A percentile compares a stretch with the other conserved stretches of the same genome.
Evolutionary conservation across 2,113 vertebrate genomes (phyloP).

Genomic region (Channa argus): DNA sequence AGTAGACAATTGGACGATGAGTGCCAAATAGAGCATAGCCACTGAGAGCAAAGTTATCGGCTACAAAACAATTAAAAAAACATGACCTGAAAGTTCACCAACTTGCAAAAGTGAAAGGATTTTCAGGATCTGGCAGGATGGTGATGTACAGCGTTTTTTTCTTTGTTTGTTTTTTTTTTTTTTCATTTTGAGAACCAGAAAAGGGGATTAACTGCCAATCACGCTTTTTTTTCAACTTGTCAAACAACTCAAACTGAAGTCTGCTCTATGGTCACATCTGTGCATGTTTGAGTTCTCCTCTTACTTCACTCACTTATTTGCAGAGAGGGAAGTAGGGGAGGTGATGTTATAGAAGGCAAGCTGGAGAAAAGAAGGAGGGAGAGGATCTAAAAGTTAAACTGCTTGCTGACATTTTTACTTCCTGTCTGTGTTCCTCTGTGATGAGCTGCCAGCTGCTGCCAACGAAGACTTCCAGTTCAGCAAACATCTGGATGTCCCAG

Average conservation of each 20-base stretch:
- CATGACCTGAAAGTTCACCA: not conserved
- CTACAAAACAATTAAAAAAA: constrained; percentile 31
- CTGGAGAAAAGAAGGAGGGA: not conserved
- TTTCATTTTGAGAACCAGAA: constrained; percentile 10
- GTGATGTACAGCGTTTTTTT: not conserved
- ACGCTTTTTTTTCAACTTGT: not conserved
- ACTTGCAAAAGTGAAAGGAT: not conserved
- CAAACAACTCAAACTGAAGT: constrained; percentile 12
- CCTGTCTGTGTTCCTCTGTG: constrained; percentile 47
- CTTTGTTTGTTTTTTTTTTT: too few relatives aligned
- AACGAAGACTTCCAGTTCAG: constrained; percentile 73
- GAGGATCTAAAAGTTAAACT: constrained; percentile 54
- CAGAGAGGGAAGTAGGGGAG: constrained; percentile 1
- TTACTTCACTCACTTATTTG: constrained; percentile 3
- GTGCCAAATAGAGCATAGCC: not conserved
- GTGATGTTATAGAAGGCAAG: constrained; percentile 12
- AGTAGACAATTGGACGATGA: constrained; percentile 53
- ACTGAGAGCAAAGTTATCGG: constrained; percentile 11
- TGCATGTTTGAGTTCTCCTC: constrained; percentile 38
- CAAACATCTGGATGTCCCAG: constrained; percentile 77
- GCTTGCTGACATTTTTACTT: constrained; percentile 47
- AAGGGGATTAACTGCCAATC: constrained; percentile 24
- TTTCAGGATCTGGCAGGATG: constrained; percentile 19
- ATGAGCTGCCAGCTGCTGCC: constrained; percentile 66
- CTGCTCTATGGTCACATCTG: constrained; percentile 55